Evolutionary conservation across 2,888 invertebrate genomes (phyloP), one percentile per base, ranked within the genome.

Genomic region (Timandra comae): DNA sequence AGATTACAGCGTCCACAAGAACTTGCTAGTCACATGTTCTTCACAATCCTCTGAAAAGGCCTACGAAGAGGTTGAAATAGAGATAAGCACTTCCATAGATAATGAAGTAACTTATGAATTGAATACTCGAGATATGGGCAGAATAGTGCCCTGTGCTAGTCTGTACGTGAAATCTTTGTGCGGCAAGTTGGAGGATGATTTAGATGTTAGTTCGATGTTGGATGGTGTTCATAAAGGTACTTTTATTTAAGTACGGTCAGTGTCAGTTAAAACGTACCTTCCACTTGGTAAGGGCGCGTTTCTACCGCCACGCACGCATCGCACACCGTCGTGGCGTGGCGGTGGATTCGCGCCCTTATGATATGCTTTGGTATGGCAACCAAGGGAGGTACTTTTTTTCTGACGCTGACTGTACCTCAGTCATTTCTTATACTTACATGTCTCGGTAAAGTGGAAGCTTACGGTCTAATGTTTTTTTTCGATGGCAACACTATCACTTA

Each of bases 201-300:
- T 72, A 24, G 80, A 87, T 54, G 68, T 87, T 12, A 72, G 72
- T 38, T 56, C 63, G 26, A 63, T 88, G 35, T 46, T 88, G 38
- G 78, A 85, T 52, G 77, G 69, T 48, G 84, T 87, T 10, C 84
- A 86, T 64, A 71, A 62, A 66, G 87, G 87, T 86, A 56, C 34
- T 41, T 27, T n/a, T n/a, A 27, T 19, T n/a, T 2, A 12, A 24
- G 16, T 29, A n/a, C n/a, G n/a, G n/a, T n/a, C n/a, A n/a, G n/a
- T n/a, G n/a, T n/a, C n/a, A n/a, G n/a, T n/a, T n/a, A n/a, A n/a
- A n/a, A n/a, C n/a, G n/a, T n/a, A n/a, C n/a, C n/a, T n/a, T n/a
- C n/a, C n/a, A n/a, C n/a, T n/a, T n/a, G n/a, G n/a, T n/a, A n/a
- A n/a, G n/a, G n/a, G n/a, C n/a, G n/a, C n/a, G n/a, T n/a, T n/a